A percentile compares a stretch with the other conserved stretches of the same genome.
These are phyloP conservation scores for Drosophila arawakana DNA, from an alignment of 1,140 invertebrate species.

Conservation along the genomic window DNA sequence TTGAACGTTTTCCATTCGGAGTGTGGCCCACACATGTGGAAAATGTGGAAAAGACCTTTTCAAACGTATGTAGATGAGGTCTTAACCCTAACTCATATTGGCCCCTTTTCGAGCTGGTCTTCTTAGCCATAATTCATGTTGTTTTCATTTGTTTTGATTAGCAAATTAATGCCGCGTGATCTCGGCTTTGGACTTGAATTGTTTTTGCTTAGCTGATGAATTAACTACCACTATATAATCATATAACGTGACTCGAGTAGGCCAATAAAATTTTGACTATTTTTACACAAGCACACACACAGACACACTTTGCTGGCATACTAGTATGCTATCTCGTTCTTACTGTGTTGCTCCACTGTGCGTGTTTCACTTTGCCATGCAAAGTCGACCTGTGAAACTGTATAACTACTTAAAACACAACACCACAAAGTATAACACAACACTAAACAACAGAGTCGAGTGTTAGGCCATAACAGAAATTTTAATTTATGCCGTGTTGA, in stretches of 20 bases:
- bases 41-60: constrained; percentile 33
- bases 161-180: constrained; percentile 64
- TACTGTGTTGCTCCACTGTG: constrained; percentile 49
- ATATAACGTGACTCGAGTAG: constrained; percentile 72
- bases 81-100: constrained; percentile 72
- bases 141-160: constrained; percentile 83
- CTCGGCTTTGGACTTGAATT: constrained; percentile 39
- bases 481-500: constrained; percentile 81
- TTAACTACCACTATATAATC: constrained; percentile 56
- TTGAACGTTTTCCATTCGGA: constrained; percentile 75
- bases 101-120: constrained; percentile 36
- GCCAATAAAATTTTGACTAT: constrained; percentile 74
- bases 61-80: constrained; percentile 52
- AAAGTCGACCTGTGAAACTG: constrained; percentile 65
- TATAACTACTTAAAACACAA: constrained; percentile 28
- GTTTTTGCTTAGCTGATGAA: constrained; percentile 49
- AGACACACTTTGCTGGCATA: constrained; percentile 12
- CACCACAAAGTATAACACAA: constrained; percentile 19
- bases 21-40: constrained; percentile 43
- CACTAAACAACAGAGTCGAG: constrained; percentile 36
- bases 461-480: constrained; percentile 41
- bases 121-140: constrained; percentile 70
- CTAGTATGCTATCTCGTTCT: constrained; percentile 24
- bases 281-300: constrained; percentile 32
- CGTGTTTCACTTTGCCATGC: constrained; percentile 73